Evolutionary conservation across 2,888 invertebrate species (phyloP), one percentile per base, ranked within the genome.

Genomic region (Melinopterus prodromus): DNA sequence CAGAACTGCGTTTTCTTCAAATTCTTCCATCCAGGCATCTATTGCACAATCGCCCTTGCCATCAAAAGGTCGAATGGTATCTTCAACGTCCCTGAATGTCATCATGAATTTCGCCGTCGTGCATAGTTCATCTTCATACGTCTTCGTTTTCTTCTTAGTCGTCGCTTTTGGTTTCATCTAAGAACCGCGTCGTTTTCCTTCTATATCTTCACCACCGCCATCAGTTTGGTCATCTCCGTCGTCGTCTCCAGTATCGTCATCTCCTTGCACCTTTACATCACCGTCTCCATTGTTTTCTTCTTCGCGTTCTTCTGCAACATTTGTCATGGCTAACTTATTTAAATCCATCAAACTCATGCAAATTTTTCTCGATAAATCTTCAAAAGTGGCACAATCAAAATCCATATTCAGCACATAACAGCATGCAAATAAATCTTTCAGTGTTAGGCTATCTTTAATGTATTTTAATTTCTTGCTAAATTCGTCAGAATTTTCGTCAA

Each of bases 91-190:
- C 15, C 69, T 69, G 69, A 69, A 69, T 70, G 9, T 70, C 12
- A 70, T 69, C 14, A 82, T 81, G 79, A 81, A 82, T 35, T 80
- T 80, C n/a, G 80, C 78, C n/a, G 81, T 70, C 6, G 82, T 77
- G 71, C 77, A 82, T 7, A 38, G 76, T 15, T 78, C 69, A 70
- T 70, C 26, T 70, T 37, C 76, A 15, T 70, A 26, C 37, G n/a
- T 36, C 35, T 70, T 70, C 15, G 70, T 70, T 70, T 26, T 26
- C 26, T 26, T 26, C 70, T 70, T 12, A 9, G 5, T 70, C 9
- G 9, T 70, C 16, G 14, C n/a, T 15, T 75, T 26, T 35, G n/a
- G n/a, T 35, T 15, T 35, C 9, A 6, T 16, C 37, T 35, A 9
- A 14, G 75, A 16, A 70, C 70, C 16, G 26, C 35, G 9, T 9